These are phyloP conservation scores for Petroica traversi DNA, from an alignment of 2,113 vertebrate species.

Conservation along the genomic window DNA sequence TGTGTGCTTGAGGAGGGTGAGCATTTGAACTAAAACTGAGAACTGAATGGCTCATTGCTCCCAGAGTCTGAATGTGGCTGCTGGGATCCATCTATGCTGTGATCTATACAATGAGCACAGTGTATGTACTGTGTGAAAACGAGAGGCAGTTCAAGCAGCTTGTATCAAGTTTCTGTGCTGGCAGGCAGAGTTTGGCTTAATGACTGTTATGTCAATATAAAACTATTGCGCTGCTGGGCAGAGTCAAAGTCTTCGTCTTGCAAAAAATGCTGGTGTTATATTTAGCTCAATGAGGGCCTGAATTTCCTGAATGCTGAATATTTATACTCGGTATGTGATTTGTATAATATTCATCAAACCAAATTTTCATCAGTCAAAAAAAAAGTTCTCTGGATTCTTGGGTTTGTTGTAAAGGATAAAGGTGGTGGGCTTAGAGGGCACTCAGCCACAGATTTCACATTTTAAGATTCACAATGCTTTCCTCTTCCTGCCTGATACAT, in stretches of 20 bases:
- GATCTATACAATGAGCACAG: constrained; percentile 8
- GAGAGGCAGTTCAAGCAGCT: not conserved
- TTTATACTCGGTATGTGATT: not conserved
- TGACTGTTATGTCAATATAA: constrained; percentile 10
- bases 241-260: not conserved
- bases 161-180: not conserved
- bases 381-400: not conserved
- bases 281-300: not conserved
- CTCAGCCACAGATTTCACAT: not conserved
- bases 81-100: not conserved
- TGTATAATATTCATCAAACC: not conserved
- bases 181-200: not conserved
- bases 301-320: not conserved
- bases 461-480: not conserved
- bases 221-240: not conserved
- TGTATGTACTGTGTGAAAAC: constrained; percentile 5
- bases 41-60: not conserved
- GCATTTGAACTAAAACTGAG: not conserved
- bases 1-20: not conserved
- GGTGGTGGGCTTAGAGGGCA: not conserved
- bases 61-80: not conserved
- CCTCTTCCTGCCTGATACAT: not conserved
- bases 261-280: not conserved
- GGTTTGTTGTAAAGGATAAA: not conserved
- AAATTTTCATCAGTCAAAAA: not conserved